phyloP scores from a whole-genome alignment of 2,113 vertebrate genomes.

The Pagrus major region DNA sequence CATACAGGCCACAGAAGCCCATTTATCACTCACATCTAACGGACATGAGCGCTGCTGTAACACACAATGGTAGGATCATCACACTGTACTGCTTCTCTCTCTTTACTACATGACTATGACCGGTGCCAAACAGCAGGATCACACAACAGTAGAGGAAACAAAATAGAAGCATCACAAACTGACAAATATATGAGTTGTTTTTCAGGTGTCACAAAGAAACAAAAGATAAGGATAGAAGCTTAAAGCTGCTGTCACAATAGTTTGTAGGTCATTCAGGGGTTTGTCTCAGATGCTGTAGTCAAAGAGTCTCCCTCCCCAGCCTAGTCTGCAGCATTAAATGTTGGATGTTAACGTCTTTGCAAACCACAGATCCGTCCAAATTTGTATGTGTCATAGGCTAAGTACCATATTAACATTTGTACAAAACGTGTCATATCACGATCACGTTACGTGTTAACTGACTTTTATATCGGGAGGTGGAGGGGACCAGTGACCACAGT shows the following conservation, averaged over 20 bases:
- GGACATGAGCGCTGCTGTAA: slow-evolving; percentile 43
- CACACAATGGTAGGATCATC: slow-evolving; percentile 18
- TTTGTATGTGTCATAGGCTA: no score
- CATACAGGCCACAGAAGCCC: slow-evolving; percentile 35
- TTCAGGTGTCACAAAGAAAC: no score
- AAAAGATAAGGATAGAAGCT: no score
- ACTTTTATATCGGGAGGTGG: no score
- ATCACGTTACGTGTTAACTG: no score
- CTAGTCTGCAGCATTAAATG: no score
- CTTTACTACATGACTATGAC: not conserved
- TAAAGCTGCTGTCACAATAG: not conserved
- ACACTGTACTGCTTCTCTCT: slow-evolving; percentile 2
- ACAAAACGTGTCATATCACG: no score
- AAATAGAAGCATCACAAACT: not conserved
- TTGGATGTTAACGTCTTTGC: no score
- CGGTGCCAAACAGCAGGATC: not conserved
- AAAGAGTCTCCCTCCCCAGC: no score
- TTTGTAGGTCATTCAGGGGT: not conserved
- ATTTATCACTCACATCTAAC: slow-evolving; percentile 61
- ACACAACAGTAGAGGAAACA: not conserved
- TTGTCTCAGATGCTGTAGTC: not conserved
- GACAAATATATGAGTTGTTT: not conserved
- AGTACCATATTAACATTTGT: no score
- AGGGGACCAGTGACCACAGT: no score
- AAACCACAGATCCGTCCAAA: no score